Evolutionary conservation across 2,888 invertebrate genomes (phyloP), one percentile per base, ranked within the genome.

Genomic region (Anthrax anthrax): DNA sequence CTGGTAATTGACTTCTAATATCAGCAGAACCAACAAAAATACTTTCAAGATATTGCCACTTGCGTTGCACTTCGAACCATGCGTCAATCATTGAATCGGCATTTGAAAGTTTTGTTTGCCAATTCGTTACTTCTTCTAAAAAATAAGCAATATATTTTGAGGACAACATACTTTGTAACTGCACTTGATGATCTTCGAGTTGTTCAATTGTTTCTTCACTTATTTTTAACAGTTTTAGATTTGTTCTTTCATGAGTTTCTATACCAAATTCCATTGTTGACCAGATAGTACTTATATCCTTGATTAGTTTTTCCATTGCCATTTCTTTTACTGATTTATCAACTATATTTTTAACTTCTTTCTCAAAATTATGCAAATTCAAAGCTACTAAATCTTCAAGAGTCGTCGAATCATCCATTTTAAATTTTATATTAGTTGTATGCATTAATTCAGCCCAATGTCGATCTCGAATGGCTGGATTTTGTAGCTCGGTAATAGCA

Each of bases 11-110:
- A 39, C 78, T 75, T 44, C 94, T 73, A 57, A 96, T 95, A 65
- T 96, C 95, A 62, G 94, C 94, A 0, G 94, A 94, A 1, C 91
- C 94, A 42, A 94, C 86, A 61, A 95, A 96, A 55, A 96, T 95
- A 56, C 90, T 90, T 64, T 95, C 94, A 51, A 95, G 71, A 62
- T 95, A 89, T 61, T 84, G 82, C 95, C 95, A 96, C 51, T 90
- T 88, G 39, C 92, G 73, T 66, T 95, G 95, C 5, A 94, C 91
- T 60, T 92, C 91, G 59, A 90, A 83, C 83, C 84, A 87, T 0
- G 81, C 69, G 19, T 75, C 72, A 38, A 86, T 83, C 1, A 85
- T 87, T 54, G 87, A 85, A 63, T 95, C 95, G 1, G 92, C 90
- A 50, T 83, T 86, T 1, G 87, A 86, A 4, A 96, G 72, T 56